phyloP scores from a whole-genome alignment of 2,113 vertebrate species.

The Aix galericulata region DNA sequence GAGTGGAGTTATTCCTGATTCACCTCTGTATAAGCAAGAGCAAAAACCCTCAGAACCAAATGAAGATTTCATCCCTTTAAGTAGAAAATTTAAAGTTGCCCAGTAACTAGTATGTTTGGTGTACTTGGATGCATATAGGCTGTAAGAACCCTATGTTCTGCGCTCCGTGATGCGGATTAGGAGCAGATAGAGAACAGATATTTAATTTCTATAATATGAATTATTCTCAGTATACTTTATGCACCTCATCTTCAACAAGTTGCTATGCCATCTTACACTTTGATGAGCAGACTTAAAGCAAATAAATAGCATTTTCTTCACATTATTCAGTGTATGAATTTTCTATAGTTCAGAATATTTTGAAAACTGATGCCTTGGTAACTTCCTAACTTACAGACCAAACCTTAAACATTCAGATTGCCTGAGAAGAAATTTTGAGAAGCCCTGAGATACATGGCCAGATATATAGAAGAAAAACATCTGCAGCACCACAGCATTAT shows the following conservation, averaged over 20 bases:
- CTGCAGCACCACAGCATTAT: neutral
- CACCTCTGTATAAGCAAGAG: neutral
- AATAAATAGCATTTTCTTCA: neutral
- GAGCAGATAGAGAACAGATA: neutral
- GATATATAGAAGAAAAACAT: neutral
- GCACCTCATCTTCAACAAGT: neutral
- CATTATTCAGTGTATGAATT: neutral
- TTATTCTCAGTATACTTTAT: neutral
- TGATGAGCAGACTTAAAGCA: neutral
- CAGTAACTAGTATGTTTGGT: neutral
- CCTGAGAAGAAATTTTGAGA: neutral
- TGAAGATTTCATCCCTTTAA: neutral
- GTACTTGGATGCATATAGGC: neutral
- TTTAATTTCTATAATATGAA: neutral
- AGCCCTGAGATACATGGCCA: neutral
- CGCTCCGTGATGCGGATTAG: neutral
- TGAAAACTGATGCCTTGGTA: neutral
- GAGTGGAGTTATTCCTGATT: neutral
- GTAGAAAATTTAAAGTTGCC: neutral
- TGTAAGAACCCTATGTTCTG: neutral
- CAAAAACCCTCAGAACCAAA: neutral
- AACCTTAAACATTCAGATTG: neutral
- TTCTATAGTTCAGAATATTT: neutral
- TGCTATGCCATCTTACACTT: rapidly evolving
- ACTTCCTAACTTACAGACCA: neutral